Evolutionary conservation across 2,113 vertebrate genomes (phyloP), one percentile per base, ranked within the genome.

Genomic region (Semnornis frantzii): DNA sequence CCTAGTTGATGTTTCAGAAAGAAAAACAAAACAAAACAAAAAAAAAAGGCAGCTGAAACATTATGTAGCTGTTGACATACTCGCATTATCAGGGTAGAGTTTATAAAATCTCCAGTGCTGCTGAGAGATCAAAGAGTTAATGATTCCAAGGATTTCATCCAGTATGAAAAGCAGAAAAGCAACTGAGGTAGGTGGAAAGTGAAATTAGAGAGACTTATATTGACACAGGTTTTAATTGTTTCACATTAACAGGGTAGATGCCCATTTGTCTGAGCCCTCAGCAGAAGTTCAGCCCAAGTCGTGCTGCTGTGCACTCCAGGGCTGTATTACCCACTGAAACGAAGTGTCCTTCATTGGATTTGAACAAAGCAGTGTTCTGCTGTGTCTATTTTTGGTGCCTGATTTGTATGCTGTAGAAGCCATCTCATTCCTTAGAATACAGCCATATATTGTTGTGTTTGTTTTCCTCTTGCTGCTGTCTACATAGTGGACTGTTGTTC

Each of bases 391-490:
- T 89, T 84, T 66, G 64, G 64, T 79, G 25, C 5, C 78, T 85
- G 46, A 80, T 89, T 68, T 91, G 64, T 90, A 58, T 81, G 80
- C 69, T 86, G 70, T 39, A 48, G 79, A 63, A 92, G 55, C 58
- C 68, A 54, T 69, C 64, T 94, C 46, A 15, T 83, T 72, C 52
- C 54, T 91, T 85, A 89, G 87, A 89, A 85, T 77, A 77, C n/a
- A 44, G 52, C 39, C 4, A 24, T 80, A 68, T 15, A 71, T 69
- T 71, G 55, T 77, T 87, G 60, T 68, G 55, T 92, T 85, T 87
- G 42, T 89, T 93, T 96, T 89, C 54, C 48, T 80, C 80, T 75
- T 54, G 68, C n/a, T 87, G 62, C 58, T 57, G 25, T 83, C 25
- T 88, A 28, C 44, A 31, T 73, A 65, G 52, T 58, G 50, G 23